Conservation (phyloP, 2,113 vertebrate species). For the Pachyramphus minor region DNA sequence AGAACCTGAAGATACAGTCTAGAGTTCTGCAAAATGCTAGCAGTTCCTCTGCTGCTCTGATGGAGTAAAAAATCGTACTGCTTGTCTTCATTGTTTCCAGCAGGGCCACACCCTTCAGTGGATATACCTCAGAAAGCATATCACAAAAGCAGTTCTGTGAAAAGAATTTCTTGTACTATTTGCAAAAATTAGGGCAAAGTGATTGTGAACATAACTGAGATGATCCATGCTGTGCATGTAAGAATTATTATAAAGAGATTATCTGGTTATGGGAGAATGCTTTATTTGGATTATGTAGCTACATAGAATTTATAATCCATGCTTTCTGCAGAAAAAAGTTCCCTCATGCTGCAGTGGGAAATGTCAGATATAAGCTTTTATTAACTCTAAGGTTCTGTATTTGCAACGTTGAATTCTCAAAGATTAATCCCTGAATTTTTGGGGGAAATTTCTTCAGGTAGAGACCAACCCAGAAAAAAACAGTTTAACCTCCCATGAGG, state of each 20-base stretch:
- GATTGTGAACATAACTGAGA: slow-evolving; percentile 16
- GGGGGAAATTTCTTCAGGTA: background rate
- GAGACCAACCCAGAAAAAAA: background rate
- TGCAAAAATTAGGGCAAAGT: background rate
- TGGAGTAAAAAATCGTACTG: background rate
- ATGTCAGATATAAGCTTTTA: background rate
- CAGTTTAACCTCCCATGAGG: background rate
- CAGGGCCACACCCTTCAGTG: background rate
- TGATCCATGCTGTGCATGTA: background rate
- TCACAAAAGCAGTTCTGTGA: background rate
- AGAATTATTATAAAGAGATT: slow-evolving; percentile 36
- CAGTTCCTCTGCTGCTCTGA: background rate
- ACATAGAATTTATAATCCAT: background rate
- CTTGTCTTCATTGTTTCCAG: background rate
- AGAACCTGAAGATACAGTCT: background rate
- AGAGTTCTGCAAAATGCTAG: background rate
- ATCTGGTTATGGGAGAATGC: background rate
- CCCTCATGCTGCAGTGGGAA: background rate
- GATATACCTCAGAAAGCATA: background rate
- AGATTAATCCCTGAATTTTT: background rate
- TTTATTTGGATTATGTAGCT: slow-evolving; percentile 11
- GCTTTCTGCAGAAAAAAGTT: background rate
- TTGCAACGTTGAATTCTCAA: background rate
- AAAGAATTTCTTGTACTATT: background rate
- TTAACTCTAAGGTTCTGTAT: background rate